Percentiles rank a stretch among this genome's conserved stretches.
phyloP scores from a whole-genome alignment of 37 sponge, comb jelly and placozoan genomes.

The Spongilla lacustris region DNA sequence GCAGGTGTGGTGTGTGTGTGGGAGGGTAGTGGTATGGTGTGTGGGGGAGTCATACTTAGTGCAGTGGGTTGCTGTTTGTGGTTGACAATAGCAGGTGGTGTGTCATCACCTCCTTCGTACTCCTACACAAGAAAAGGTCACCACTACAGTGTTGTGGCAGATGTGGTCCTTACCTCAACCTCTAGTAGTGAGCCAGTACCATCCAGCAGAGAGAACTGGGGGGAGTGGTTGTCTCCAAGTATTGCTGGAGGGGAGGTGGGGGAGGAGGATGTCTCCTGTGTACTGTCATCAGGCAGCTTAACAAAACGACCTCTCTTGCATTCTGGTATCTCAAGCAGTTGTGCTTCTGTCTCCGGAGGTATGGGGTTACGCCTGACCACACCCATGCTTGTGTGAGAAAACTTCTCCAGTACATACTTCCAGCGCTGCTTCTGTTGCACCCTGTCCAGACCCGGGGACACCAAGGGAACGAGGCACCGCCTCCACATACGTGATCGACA shows the following conservation, averaged over 20 bases:
- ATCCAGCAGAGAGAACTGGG: background rate
- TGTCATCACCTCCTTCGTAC: conserved; percentile 8
- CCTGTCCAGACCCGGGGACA: conserved; percentile 74
- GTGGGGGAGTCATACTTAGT: conserved; percentile 6
- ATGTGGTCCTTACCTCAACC: background rate
- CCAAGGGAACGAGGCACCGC: conserved; percentile 70
- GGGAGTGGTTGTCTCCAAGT: background rate
- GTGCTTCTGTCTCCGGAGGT: conserved; percentile 46
- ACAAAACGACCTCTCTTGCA: conserved; percentile 75
- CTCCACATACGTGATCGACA: conserved; percentile 86
- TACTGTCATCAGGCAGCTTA: conserved; percentile 7
- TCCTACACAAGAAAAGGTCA: conserved; percentile 18
- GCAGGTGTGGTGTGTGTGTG: background rate
- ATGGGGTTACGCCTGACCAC: conserved; percentile 47
- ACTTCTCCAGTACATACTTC: conserved; percentile 80
- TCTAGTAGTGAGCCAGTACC: background rate
- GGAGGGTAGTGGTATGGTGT: background rate
- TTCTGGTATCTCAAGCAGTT: conserved; percentile 79
- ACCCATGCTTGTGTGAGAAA: conserved; percentile 60
- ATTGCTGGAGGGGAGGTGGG: conserved; percentile 1
- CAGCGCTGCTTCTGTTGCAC: conserved; percentile 76
- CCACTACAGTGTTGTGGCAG: background rate
- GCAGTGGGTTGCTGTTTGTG: conserved; percentile 5
- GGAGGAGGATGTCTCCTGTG: background rate
- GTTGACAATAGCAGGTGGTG: background rate